phyloP scores from a whole-genome alignment of 2,888 invertebrate genomes.

The Lottia scabra region DNA sequence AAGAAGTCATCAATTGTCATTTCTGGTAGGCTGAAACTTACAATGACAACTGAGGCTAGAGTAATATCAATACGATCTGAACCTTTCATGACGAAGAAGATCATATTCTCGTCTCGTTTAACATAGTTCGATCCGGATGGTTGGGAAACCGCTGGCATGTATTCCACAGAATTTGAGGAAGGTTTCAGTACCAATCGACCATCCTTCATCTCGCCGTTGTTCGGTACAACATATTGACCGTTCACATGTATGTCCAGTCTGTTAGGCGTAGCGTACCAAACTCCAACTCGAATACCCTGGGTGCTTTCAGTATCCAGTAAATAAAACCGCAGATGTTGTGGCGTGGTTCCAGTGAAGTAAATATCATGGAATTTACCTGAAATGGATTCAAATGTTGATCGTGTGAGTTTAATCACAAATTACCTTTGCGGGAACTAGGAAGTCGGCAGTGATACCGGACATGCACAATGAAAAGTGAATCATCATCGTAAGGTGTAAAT shows the following conservation, averaged over 20 bases:
- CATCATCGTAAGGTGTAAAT: too few relatives aligned
- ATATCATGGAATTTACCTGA: slow-evolving; percentile 52
- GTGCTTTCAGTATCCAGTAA: slow-evolving; percentile 47
- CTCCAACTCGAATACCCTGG: slow-evolving; percentile 35
- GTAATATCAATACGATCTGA: background rate
- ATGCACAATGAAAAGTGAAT: too few relatives aligned
- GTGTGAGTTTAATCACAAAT: too few relatives aligned
- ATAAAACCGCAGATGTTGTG: slow-evolving; percentile 51
- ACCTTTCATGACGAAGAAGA: slow-evolving; percentile 8
- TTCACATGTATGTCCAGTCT: background rate
- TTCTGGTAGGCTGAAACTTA: slow-evolving; percentile 40
- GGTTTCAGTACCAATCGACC: slow-evolving; percentile 29
- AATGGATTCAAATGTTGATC: slow-evolving; percentile 5
- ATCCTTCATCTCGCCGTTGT: slow-evolving; percentile 39
- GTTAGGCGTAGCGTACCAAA: slow-evolving; percentile 12
- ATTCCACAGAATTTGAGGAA: background rate
- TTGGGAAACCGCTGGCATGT: slow-evolving; percentile 12
- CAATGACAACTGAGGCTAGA: background rate
- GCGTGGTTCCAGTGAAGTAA: slow-evolving; percentile 57
- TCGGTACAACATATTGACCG: background rate
- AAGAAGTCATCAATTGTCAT: slow-evolving; percentile 61
- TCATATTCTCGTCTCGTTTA: background rate
- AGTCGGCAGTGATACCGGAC: too few relatives aligned
- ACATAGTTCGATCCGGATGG: slow-evolving; percentile 13
- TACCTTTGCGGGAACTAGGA: too few relatives aligned